Conservation (phyloP, 2,797 vertebrate genomes). For the Poecilia velifera region DNA sequence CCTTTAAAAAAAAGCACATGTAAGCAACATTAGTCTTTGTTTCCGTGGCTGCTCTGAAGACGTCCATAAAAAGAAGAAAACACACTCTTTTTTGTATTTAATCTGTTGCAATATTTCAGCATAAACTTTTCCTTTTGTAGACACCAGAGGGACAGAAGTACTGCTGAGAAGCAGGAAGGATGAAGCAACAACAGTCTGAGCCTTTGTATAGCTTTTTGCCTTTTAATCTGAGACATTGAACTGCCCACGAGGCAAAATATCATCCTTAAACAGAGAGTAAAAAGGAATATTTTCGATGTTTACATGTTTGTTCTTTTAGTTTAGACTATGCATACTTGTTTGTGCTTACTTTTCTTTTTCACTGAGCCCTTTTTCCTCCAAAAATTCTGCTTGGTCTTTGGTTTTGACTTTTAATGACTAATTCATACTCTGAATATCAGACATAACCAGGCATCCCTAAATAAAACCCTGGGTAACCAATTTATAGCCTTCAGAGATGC, state of each 20-base stretch:
- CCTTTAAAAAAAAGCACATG: slow-evolving; percentile 31
- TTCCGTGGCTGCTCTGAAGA: slow-evolving; percentile 19
- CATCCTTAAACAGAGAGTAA: slow-evolving; percentile 9
- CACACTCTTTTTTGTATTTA: slow-evolving; percentile 35
- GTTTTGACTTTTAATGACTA: background rate
- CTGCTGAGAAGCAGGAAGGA: slow-evolving; percentile 53
- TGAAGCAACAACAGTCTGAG: slow-evolving; percentile 45
- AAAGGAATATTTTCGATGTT: slow-evolving; percentile 4
- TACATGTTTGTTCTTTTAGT: slow-evolving; percentile 15
- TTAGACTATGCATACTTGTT: slow-evolving; percentile 2
- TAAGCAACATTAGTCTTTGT: slow-evolving; percentile 8
- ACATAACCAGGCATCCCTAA: background rate
- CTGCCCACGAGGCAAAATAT: slow-evolving; percentile 23
- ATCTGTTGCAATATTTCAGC: slow-evolving; percentile 58
- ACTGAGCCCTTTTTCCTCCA: background rate
- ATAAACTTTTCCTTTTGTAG: slow-evolving; percentile 41
- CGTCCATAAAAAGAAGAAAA: slow-evolving; percentile 3
- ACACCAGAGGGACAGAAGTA: slow-evolving; percentile 33
- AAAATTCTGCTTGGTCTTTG: background rate
- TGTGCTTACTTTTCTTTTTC: background rate
- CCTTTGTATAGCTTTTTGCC: background rate
- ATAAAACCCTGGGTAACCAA: background rate
- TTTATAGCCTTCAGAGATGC: background rate
- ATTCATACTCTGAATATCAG: background rate
- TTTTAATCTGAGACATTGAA: slow-evolving; percentile 35